Conservation (phyloP, 2,113 vertebrate genomes). For the Spheniscus mendiculus region DNA sequence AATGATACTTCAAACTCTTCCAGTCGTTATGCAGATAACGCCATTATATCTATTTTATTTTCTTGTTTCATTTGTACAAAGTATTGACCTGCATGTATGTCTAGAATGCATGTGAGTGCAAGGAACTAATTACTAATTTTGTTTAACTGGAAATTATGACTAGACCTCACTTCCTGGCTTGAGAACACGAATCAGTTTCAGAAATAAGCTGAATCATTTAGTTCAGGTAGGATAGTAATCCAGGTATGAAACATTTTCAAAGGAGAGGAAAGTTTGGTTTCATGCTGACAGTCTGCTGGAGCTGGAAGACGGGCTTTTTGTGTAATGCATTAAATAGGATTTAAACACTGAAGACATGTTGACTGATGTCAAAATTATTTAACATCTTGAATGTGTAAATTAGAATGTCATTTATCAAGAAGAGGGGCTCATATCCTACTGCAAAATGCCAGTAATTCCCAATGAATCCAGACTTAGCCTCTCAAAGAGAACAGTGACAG, state of each 20-base stretch:
- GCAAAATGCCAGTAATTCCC: background rate
- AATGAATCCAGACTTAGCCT: background rate
- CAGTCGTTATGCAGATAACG: background rate
- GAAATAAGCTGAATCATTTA: background rate
- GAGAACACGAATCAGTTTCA: background rate
- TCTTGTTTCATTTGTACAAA: background rate
- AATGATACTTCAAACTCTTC: background rate
- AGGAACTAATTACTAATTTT: background rate
- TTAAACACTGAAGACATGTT: background rate
- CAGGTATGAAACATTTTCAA: background rate
- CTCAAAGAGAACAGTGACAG: background rate
- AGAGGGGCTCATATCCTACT: background rate
- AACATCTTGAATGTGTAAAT: background rate
- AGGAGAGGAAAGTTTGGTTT: background rate
- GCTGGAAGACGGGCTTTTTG: background rate
- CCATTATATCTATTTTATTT: background rate
- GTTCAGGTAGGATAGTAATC: background rate
- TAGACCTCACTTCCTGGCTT: background rate
- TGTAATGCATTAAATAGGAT: background rate
- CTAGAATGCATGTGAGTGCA: background rate
- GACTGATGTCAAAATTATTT: background rate
- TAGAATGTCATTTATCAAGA: background rate
- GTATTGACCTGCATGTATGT: background rate
- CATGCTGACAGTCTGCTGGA: background rate
- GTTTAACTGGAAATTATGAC: background rate